These are phyloP conservation scores for Sphaerophoria taeniata DNA, from an alignment of 2,888 invertebrate genomes.

Conservation along the genomic window DNA sequence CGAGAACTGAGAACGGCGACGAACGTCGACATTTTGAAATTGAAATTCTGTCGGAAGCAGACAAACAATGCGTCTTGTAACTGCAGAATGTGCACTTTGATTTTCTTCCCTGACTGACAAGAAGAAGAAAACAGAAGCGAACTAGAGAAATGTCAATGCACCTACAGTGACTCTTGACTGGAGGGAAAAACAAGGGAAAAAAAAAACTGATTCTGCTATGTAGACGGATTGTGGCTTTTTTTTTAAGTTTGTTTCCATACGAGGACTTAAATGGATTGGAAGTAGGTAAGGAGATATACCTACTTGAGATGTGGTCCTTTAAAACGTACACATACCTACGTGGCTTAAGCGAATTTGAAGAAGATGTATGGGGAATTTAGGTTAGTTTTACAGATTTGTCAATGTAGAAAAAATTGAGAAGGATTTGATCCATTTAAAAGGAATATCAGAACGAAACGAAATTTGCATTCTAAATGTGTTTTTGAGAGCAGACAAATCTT, in stretches of 20 bases:
- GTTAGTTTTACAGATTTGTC: constrained; percentile 9
- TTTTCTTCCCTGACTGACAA: constrained; percentile 12
- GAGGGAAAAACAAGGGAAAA: neutral
- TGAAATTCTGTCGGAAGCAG: constrained; percentile 48
- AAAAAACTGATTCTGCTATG: constrained; percentile 14
- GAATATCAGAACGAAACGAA: too few species aligned
- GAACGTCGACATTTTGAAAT: constrained; percentile 40
- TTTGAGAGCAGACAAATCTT: too few species aligned
- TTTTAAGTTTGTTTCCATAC: neutral
- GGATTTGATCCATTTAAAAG: too few species aligned
- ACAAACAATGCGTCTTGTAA: constrained; percentile 50
- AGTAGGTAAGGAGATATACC: constrained; percentile 31
- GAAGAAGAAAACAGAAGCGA: neutral
- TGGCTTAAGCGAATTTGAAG: constrained; percentile 23
- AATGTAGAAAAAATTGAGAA: neutral
- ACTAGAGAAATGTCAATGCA: constrained; percentile 39
- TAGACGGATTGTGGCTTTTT: constrained; percentile 14
- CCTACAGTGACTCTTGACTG: constrained; percentile 26
- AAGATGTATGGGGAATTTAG: constrained; percentile 30
- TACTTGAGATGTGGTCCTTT: constrained; percentile 11
- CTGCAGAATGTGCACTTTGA: constrained; percentile 36
- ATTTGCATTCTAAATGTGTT: too few species aligned
- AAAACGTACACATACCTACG: neutral
- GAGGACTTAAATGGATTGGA: constrained; percentile 31
- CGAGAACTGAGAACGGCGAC: neutral